A percentile compares a stretch with the other conserved stretches of the same genome.
Evolutionary conservation across 1,140 invertebrate species (phyloP).

Genomic region (Charaxes varanes): DNA sequence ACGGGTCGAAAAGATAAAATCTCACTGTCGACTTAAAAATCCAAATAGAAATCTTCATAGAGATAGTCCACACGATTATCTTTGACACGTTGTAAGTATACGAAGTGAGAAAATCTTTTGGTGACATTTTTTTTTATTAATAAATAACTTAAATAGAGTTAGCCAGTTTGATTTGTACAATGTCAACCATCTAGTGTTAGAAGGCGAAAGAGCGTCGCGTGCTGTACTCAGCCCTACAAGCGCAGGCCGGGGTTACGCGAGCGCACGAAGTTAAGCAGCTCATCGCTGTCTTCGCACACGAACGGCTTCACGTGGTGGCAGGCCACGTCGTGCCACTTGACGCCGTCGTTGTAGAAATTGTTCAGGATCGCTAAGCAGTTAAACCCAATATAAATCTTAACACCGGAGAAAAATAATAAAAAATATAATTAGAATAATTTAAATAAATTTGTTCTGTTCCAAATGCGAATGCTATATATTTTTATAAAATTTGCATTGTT

Average conservation of each 20-base stretch:
- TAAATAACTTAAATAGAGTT: conserved; percentile 64
- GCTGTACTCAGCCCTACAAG: conserved; percentile 79
- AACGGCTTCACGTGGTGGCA: conserved; percentile 94
- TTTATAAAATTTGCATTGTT: no score
- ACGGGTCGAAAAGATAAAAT: conserved; percentile 43
- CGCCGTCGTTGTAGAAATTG: conserved; percentile 94
- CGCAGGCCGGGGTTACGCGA: conserved; percentile 89
- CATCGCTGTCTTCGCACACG: conserved; percentile 94
- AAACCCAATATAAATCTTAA: conserved; percentile 91
- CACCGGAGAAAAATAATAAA: conserved; percentile 19
- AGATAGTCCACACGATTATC: conserved; percentile 4
- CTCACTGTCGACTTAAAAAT: no score
- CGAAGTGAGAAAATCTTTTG: conserved; percentile 4
- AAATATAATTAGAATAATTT: not conserved
- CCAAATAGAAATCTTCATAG: no score
- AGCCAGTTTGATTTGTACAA: conserved; percentile 60
- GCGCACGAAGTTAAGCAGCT: conserved; percentile 92
- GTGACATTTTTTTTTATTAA: conserved; percentile 35
- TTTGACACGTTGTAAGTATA: not conserved
- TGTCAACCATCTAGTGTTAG: conserved; percentile 49
- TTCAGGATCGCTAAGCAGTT: conserved; percentile 91
- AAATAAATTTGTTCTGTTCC: no score
- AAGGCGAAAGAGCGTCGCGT: conserved; percentile 27
- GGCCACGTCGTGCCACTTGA: conserved; percentile 94
- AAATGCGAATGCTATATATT: no score